These are phyloP conservation scores for Tipula unca DNA, from an alignment of 2,888 invertebrate species.

Conservation along the genomic window DNA sequence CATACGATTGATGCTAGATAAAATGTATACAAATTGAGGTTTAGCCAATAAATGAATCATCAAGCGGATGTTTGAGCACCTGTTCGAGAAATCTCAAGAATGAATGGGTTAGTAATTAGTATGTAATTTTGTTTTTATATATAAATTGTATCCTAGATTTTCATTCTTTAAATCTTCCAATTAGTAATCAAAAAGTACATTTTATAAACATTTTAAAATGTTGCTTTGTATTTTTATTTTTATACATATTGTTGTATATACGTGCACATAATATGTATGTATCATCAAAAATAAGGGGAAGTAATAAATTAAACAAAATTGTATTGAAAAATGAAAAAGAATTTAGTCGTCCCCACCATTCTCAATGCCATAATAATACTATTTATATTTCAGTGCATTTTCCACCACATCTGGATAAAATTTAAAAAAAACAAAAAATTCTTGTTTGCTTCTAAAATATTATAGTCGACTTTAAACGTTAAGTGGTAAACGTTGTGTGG, in stretches of 20 bases:
- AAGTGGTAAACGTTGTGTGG: background rate
- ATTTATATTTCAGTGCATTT: conserved; percentile 14
- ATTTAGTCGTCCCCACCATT: background rate
- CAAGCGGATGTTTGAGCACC: background rate
- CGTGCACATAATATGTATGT: background rate
- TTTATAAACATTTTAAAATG: background rate
- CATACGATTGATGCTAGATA: background rate
- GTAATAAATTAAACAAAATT: too few relatives aligned
- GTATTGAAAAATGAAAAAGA: background rate
- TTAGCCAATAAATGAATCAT: background rate
- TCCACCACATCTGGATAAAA: background rate
- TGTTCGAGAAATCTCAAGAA: background rate
- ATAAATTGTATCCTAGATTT: background rate
- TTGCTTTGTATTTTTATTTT: background rate
- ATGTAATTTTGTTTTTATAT: background rate
- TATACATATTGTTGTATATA: background rate
- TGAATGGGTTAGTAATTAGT: background rate
- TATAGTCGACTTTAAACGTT: conserved; percentile 8
- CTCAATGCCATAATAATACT: background rate
- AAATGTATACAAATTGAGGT: background rate
- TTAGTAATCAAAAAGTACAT: background rate
- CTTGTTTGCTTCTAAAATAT: background rate
- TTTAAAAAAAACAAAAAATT: background rate
- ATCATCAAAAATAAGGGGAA: background rate
- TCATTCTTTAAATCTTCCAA: background rate